Base-by-base conservation (phyloP, 2,888 invertebrate species). In the Microplitis manilae region DNA sequence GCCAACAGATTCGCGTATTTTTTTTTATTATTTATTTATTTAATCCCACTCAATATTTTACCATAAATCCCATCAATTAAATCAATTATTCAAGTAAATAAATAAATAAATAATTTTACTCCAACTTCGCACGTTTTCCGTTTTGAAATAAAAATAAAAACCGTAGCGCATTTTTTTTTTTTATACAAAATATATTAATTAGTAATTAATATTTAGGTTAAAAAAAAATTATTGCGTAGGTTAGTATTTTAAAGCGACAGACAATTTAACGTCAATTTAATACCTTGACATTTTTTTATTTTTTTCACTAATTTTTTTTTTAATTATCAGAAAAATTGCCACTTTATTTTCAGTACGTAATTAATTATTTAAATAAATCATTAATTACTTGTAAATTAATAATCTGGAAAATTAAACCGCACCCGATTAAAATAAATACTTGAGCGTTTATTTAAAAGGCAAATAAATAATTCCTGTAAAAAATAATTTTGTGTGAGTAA, bases 241-340 rank as follows among this genome's bases (percentile, higher is more conserved):
- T 86, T 87, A 85, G 86, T 86, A 87, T 85, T 87, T 85, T 85
- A 13, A 50, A 88, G 85, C 88, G 87, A 88, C 87, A 87, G 87
- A 88, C 87, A 87, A 87, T 88, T 88, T 86, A 86, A 87, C 86
- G 85, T 76, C 70, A 64, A 38, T 70, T 20, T 30, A 30, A 9
- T 59, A 81, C 79, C 77, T 81, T 70, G 40, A 68, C 17, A 4
- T 30, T 30, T 30, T 30, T 30, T 4, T 4, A 64, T 64, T 40
- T 6, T 20, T 1, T 20, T 1, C 20, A 20, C 20, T 20, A 61
- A 39, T 13, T 65, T 65, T 7, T 73, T 60, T 50, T 65, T 68
- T 68, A 1, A 74, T 41, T n/a, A 67, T 67, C 20, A 20, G 5
- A 67, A 4, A 30, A 30, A 30, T 30, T 30, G 2, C 0, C 30